Evolutionary conservation across 2,797 vertebrate genomes (phyloP).

Genomic region (Emys orbicularis): DNA sequence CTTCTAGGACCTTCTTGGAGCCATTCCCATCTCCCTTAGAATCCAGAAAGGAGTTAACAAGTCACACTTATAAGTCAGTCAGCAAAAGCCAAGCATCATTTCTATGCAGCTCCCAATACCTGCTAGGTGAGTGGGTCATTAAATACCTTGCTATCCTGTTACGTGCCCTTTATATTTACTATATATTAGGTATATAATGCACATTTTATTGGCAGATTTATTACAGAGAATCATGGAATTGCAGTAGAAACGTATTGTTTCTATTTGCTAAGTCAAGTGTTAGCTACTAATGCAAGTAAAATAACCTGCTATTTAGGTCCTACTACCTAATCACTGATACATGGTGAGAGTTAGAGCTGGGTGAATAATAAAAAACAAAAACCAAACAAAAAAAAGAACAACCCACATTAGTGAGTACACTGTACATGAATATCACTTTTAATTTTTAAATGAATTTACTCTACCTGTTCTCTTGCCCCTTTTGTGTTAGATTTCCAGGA

Average conservation of each 20-base stretch:
- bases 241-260: background rate
- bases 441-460: background rate
- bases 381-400: background rate
- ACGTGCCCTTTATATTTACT: background rate
- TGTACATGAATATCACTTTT: background rate
- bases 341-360: background rate
- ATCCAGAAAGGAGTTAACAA: background rate
- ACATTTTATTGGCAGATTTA: conserved; percentile 4
- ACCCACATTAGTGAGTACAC: background rate
- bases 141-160: background rate
- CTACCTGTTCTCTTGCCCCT: background rate
- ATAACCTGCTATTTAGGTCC: background rate
- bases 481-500: background rate
- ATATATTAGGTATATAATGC: background rate
- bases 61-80: background rate
- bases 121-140: background rate
- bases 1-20: background rate
- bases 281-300: background rate
- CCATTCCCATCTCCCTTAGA: background rate
- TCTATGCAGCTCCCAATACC: background rate
- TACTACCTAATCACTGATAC: background rate
- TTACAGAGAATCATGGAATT: conserved; percentile 28
- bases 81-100: background rate
- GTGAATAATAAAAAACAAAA: background rate
- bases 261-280: background rate